Base-by-base conservation (phyloP, 2,888 invertebrate species). In the Acleris emargana region DNA sequence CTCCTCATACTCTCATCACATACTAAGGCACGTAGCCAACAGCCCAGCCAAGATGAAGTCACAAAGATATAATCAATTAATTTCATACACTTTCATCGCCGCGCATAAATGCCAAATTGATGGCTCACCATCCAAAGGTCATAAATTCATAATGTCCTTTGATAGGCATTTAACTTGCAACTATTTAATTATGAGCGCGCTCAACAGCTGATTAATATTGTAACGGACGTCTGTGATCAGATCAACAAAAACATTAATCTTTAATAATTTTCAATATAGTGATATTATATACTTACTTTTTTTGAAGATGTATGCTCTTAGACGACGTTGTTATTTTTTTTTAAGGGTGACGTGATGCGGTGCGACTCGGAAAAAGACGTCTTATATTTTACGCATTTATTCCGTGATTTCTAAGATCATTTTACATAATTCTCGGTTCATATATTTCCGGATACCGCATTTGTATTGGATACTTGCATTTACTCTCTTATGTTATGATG, bases 61-160 rank as follows among this genome's bases (percentile, higher is more conserved):
- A 47, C 45, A 7, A 51, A 64, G 18, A 60, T 60, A 50, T 55
- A 54, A 45, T 55, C 59, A 59, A 59, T 66, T 66, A 55, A 51
- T 60, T 57, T 64, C 54, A 50, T 59, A 22, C 54, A 60, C 64
- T 66, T 66, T 60, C 55, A 66, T 57, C 60, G 51, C 55, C 50
- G 58, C 60, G 55, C 55, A 51, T 43, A 20, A 6, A 5, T 58
- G 58, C 58, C 58, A 58, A 49, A n/a, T 32, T n/a, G 5, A 3
- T 13, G 28, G 7, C 18, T 49, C 32, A 49, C 17, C 45, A 20
- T 32, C 32, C 4, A 45, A 57, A 25, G 5, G 45, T 57, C 3
- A 4, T 45, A 45, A n/a, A n/a, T n/a, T n/a, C n/a, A n/a, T n/a
- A n/a, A n/a, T 57, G 25, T 57, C 17, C n/a, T 25, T 5, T 25